Evolutionary conservation across 2,888 invertebrate species (phyloP).

Genomic region (Erebia epiphron): DNA sequence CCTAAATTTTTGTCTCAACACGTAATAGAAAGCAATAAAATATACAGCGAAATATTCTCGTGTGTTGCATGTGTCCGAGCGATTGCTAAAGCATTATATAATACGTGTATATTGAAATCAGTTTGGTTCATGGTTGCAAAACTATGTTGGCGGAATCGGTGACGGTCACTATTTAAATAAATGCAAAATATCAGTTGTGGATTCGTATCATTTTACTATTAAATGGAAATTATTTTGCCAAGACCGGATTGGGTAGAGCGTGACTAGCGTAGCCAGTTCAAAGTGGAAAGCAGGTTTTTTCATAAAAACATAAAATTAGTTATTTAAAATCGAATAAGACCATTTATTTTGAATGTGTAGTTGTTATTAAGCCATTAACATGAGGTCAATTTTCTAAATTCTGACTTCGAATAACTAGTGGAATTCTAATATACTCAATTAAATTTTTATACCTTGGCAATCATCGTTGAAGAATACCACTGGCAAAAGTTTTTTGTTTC

Average conservation of each 20-base stretch:
- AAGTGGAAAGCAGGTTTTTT: neutral
- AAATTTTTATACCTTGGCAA: neutral
- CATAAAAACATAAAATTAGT: too few species aligned
- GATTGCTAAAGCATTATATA: constrained; percentile 21
- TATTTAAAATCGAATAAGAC: too few species aligned
- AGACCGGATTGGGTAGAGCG: neutral
- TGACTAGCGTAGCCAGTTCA: neutral
- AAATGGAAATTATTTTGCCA: neutral
- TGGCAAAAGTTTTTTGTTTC: neutral
- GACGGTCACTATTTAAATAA: constrained; percentile 22
- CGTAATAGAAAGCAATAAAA: constrained; percentile 22
- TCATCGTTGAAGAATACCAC: too few species aligned
- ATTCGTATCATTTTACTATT: constrained; percentile 5
- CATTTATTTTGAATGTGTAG: too few species aligned
- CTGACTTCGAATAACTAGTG: neutral
- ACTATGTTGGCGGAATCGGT: constrained; percentile 9
- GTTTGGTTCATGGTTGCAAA: constrained; percentile 14
- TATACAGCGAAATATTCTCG: constrained; percentile 18
- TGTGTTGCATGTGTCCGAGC: constrained; percentile 16
- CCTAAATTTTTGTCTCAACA: constrained; percentile 8
- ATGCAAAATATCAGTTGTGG: constrained; percentile 8
- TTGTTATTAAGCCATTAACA: too few species aligned
- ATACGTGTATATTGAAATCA: constrained; percentile 15
- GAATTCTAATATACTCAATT: neutral
- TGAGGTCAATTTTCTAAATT: too few species aligned